Evolutionary conservation across 2,888 invertebrate genomes (phyloP).

Genomic region (Drosophila fungiperda): DNA sequence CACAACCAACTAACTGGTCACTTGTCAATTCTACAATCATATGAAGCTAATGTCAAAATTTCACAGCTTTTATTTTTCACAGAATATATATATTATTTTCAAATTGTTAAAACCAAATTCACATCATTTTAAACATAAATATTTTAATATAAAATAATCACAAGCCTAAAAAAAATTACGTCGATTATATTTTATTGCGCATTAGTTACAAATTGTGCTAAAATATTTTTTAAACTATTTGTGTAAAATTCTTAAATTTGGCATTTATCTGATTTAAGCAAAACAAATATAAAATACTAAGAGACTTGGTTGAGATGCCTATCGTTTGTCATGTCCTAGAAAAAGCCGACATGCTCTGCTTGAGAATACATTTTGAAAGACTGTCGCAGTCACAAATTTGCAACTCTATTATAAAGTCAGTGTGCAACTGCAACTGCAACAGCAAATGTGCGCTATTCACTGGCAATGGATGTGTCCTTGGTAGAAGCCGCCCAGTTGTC

Average conservation of each 20-base stretch:
- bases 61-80: not conserved
- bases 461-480: slow-evolving; percentile 17
- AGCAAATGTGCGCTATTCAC: slow-evolving; percentile 3
- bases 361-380: slow-evolving; percentile 6
- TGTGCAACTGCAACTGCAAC: not conserved
- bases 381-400: not conserved
- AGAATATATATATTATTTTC: not conserved
- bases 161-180: not conserved
- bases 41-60: not conserved
- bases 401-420: not conserved
- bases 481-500: not conserved
- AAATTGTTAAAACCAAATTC: not conserved
- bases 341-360: slow-evolving; percentile 15
- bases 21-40: not conserved
- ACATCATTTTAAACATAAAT: not conserved
- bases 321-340: slow-evolving; percentile 21
- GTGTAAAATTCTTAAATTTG: not conserved
- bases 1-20: not conserved
- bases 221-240: not conserved
- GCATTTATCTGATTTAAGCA: not conserved
- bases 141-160: not conserved
- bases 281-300: not conserved
- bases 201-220: not conserved
- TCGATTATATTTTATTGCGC: not conserved
- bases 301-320: slow-evolving; percentile 7